Evolutionary conservation across 2,113 vertebrate species (phyloP).

Genomic region (Charina bottae): DNA sequence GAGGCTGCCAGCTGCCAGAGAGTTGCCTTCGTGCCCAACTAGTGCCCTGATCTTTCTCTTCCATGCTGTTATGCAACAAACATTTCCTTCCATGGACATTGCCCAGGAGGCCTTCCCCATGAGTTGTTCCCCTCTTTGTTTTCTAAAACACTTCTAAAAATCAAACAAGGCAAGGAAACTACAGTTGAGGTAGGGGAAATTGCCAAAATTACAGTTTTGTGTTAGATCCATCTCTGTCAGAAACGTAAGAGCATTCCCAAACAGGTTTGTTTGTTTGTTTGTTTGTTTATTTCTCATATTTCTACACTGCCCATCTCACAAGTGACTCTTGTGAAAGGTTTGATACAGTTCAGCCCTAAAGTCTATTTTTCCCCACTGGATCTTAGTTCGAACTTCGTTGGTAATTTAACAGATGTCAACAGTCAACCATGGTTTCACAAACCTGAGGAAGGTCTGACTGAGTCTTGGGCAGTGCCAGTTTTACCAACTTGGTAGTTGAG

Average conservation of each 20-base stretch:
- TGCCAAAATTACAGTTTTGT: background rate
- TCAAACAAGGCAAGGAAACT: background rate
- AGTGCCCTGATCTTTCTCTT: background rate
- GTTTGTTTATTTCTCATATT: too few species aligned
- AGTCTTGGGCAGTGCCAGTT: background rate
- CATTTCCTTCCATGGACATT: background rate
- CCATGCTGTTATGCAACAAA: background rate
- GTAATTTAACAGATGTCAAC: background rate
- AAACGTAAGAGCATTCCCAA: background rate
- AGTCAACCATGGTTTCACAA: background rate
- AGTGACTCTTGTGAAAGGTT: too few species aligned
- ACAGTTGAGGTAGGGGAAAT: background rate
- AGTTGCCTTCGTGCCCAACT: background rate
- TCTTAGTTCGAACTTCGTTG: background rate
- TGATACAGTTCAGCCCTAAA: background rate
- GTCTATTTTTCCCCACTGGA: background rate
- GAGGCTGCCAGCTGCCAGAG: background rate
- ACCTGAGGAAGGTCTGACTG: background rate
- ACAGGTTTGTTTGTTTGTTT: too few species aligned
- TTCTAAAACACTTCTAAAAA: background rate
- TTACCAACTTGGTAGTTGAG: background rate
- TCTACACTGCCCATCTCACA: too few species aligned
- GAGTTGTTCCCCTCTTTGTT: background rate
- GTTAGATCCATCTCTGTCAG: background rate
- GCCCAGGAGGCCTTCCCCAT: background rate